phyloP scores from a whole-genome alignment of 2,797 vertebrate genomes.

The Lagothrix lagotricha region DNA sequence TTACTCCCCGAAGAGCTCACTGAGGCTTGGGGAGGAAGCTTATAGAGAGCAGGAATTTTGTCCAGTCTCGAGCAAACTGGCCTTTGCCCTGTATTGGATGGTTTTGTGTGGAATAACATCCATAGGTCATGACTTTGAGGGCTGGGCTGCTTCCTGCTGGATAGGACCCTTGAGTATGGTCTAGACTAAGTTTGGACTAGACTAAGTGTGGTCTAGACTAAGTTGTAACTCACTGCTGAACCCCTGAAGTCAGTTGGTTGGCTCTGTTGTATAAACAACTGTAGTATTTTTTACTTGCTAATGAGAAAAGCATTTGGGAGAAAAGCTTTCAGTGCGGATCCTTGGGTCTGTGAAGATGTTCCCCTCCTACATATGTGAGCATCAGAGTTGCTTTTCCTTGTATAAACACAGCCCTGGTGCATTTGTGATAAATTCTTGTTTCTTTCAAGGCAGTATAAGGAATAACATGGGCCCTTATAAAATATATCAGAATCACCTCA shows the following conservation, averaged over 20 bases:
- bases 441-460: background rate
- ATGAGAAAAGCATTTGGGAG: conserved; percentile 20
- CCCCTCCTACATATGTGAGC: background rate
- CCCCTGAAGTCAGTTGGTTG: conserved; percentile 59
- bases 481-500: background rate
- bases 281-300: conserved; percentile 46
- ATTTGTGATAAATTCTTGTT: background rate
- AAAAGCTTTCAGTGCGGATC: background rate
- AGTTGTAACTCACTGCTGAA: conserved; percentile 58
- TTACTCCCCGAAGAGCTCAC: background rate
- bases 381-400: background rate
- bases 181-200: conserved; percentile 48
- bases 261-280: conserved; percentile 25
- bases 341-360: background rate
- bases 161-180: conserved; percentile 50
- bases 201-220: conserved; percentile 60
- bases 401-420: background rate
- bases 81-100: background rate
- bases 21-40: background rate
- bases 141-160: conserved; percentile 66
- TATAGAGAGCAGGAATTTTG: conserved; percentile 40
- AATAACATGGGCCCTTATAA: background rate
- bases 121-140: background rate
- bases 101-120: conserved; percentile 51
- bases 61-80: conserved; percentile 56